Evolutionary conservation across 1,140 invertebrate species (phyloP).

Genomic region (Euborellia annulipes): DNA sequence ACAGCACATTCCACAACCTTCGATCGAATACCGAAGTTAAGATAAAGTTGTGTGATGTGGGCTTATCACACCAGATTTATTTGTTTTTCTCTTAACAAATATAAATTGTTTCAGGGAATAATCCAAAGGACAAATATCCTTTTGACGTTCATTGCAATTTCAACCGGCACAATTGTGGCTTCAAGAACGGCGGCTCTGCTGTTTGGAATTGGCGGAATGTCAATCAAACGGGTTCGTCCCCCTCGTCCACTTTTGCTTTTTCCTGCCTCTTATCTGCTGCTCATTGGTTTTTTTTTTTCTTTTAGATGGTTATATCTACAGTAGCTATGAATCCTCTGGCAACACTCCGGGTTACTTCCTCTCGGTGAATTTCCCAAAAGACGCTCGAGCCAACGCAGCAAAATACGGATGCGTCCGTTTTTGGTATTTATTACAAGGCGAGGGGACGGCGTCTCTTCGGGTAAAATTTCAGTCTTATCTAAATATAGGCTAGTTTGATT

Average conservation of each 20-base stretch:
- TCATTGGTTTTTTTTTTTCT: conserved; percentile 6
- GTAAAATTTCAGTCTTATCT: conserved; percentile 8
- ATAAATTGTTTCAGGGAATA: conserved; percentile 12
- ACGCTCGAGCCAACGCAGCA: too few relatives aligned
- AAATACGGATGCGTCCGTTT: conserved; percentile 16
- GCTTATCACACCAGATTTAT: too few relatives aligned
- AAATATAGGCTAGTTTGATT: too few relatives aligned
- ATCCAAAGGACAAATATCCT: conserved; percentile 16
- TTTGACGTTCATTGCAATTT: conserved; percentile 18
- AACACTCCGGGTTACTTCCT: conserved; percentile 13
- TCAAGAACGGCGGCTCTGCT: conserved; percentile 17
- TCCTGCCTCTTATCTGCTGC: neutral
- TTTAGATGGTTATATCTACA: conserved; percentile 17
- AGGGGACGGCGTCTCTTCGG: conserved; percentile 8
- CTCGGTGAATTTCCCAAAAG: conserved; percentile 14
- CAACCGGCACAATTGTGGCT: conserved; percentile 18
- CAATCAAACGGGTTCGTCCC: conserved; percentile 12
- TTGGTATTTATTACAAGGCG: conserved; percentile 15
- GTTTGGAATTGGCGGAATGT: conserved; percentile 19
- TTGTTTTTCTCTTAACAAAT: too few relatives aligned
- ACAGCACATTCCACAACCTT: neutral
- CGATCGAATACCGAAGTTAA: too few relatives aligned
- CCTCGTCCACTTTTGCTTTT: neutral
- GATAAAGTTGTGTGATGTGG: too few relatives aligned
- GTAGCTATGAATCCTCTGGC: conserved; percentile 12